These are phyloP conservation scores for Busseola fusca DNA, from an alignment of 2,888 invertebrate species.

Conservation along the genomic window DNA sequence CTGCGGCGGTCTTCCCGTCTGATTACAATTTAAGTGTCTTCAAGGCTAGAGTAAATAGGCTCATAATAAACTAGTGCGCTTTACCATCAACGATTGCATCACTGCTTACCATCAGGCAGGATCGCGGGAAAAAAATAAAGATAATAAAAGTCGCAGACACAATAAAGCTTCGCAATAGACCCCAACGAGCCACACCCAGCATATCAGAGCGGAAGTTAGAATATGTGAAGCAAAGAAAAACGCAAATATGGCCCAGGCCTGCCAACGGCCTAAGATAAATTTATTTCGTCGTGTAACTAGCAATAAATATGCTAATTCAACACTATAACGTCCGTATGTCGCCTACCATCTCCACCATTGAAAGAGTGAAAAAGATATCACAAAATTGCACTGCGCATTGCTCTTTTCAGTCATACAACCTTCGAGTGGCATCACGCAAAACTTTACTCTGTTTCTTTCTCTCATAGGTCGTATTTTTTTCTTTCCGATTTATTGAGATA, in stretches of 20 bases:
- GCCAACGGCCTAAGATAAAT: slow-evolving; percentile 86
- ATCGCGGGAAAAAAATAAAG: too few relatives aligned
- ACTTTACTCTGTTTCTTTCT: slow-evolving; percentile 81
- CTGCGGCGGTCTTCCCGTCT: too few relatives aligned
- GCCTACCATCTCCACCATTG: slow-evolving; percentile 82
- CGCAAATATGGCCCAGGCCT: slow-evolving; percentile 76
- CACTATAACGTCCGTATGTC: slow-evolving; percentile 88
- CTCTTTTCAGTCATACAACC: slow-evolving; percentile 86
- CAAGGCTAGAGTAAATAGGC: too few relatives aligned
- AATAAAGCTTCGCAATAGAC: slow-evolving; percentile 31
- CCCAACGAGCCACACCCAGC: slow-evolving; percentile 65
- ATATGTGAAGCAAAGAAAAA: slow-evolving; percentile 73
- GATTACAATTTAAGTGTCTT: too few relatives aligned
- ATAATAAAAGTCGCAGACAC: slow-evolving; percentile 24
- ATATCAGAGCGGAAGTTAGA: slow-evolving; percentile 69
- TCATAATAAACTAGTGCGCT: too few relatives aligned
- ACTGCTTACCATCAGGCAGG: too few relatives aligned
- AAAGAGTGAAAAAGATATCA: slow-evolving; percentile 89
- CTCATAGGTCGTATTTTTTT: slow-evolving; percentile 82
- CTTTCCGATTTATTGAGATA: slow-evolving; percentile 78
- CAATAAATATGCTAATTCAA: slow-evolving; percentile 89
- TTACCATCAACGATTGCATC: too few relatives aligned
- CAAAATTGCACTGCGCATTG: slow-evolving; percentile 88
- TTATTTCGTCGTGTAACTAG: slow-evolving; percentile 86
- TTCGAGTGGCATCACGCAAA: slow-evolving; percentile 76